phyloP scores from a whole-genome alignment of 2,797 vertebrate species.

The Toxotes lorentzi region DNA sequence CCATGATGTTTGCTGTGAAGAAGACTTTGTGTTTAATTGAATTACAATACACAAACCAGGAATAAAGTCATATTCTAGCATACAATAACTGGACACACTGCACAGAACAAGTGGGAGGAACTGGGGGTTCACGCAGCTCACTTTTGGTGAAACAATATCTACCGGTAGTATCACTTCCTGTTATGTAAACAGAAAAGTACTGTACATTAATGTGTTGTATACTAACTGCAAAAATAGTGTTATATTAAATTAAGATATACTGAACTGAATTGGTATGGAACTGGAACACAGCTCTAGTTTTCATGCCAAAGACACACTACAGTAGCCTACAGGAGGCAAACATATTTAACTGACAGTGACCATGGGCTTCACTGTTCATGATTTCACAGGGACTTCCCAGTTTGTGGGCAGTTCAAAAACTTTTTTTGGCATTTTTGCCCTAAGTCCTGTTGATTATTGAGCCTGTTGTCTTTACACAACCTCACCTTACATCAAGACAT shows the following conservation, averaged over 20 bases:
- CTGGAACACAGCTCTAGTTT: not conserved
- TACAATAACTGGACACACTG: not conserved
- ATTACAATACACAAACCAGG: not conserved
- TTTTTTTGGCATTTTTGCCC: not conserved
- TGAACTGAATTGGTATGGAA: not conserved
- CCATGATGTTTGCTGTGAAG: not conserved
- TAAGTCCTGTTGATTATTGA: not conserved
- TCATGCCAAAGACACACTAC: not conserved
- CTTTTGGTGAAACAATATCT: not conserved
- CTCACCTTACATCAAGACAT: slow-evolving; percentile 54
- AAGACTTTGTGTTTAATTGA: not conserved
- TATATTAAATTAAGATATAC: not conserved
- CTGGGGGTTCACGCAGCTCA: not conserved
- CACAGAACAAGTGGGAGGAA: not conserved
- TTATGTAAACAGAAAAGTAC: not conserved
- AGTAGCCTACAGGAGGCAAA: not conserved
- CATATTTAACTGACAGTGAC: not conserved
- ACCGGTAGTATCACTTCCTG: slow-evolving; percentile 13
- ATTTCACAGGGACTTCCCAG: not conserved
- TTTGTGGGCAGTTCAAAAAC: slow-evolving; percentile 8
- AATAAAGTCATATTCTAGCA: not conserved
- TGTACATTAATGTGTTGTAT: not conserved
- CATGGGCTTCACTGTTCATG: not conserved
- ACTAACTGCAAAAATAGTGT: not conserved
- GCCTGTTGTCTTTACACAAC: slow-evolving; percentile 38